Evolutionary conservation across 2,113 vertebrate genomes (phyloP).

Genomic region (Gambusia holbrooki): DNA sequence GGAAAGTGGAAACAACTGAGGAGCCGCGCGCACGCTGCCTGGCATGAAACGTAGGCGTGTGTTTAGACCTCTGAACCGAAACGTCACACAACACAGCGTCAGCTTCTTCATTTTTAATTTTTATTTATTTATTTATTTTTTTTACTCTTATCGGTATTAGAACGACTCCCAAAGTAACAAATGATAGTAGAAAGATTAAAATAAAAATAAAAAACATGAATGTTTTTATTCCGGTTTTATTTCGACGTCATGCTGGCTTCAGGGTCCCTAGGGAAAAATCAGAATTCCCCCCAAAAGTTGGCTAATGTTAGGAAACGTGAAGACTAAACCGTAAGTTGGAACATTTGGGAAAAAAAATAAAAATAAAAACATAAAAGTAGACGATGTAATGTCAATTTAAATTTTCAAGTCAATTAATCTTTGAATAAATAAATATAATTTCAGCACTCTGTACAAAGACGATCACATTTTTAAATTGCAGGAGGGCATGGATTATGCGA

Average conservation of each 20-base stretch:
- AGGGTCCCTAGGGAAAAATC: background rate
- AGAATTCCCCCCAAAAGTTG: background rate
- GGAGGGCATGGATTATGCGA: too few relatives aligned
- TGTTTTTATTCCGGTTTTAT: background rate
- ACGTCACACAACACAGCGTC: constrained; percentile 28
- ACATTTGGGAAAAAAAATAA: too few relatives aligned
- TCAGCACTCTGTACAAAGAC: too few relatives aligned
- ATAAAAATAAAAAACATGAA: background rate
- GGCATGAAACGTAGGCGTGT: constrained; percentile 19
- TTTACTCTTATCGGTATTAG: background rate
- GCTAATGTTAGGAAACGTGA: too few relatives aligned
- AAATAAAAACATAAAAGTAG: too few relatives aligned
- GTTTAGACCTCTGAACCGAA: constrained; percentile 17
- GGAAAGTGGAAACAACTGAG: too few relatives aligned
- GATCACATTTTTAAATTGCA: too few relatives aligned
- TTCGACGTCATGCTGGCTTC: constrained; percentile 11
- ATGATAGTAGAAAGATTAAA: background rate
- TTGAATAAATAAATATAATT: too few relatives aligned
- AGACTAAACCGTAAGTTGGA: too few relatives aligned
- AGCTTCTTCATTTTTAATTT: accelerated
- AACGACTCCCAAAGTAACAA: background rate
- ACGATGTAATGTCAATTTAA: too few relatives aligned
- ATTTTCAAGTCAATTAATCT: too few relatives aligned
- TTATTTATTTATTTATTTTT: too few relatives aligned
- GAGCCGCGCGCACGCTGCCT: background rate